Percentiles rank a stretch among this genome's conserved stretches.
These are phyloP conservation scores for Atherinosoma microstoma DNA, from an alignment of 2,797 vertebrate species.

Conservation along the genomic window DNA sequence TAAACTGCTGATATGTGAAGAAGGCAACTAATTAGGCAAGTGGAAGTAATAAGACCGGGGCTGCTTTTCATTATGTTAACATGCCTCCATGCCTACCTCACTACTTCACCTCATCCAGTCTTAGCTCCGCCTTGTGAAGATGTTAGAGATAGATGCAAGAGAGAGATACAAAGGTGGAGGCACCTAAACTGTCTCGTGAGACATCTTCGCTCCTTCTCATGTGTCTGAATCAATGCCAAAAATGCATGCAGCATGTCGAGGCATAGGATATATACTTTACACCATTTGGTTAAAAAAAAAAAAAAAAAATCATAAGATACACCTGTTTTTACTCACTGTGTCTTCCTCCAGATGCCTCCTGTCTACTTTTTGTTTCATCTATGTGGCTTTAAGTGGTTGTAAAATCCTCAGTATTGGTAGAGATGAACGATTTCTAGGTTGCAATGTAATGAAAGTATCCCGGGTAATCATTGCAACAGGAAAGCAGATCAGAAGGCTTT, in stretches of 20 bases:
- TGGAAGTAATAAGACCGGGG: background rate
- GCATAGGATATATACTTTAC: background rate
- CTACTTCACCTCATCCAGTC: conserved; percentile 2
- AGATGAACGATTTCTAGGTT: background rate
- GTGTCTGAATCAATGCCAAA: background rate
- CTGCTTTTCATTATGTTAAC: conserved; percentile 7
- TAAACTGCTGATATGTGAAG: conserved; percentile 14
- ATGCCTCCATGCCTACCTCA: background rate
- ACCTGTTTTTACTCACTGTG: background rate
- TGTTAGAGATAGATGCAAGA: background rate
- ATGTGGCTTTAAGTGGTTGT: background rate
- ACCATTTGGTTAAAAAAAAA: background rate
- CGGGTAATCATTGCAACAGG: background rate
- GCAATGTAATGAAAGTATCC: background rate
- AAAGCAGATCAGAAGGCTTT: background rate
- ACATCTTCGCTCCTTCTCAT: background rate
- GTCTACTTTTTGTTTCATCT: background rate
- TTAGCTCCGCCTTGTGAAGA: background rate
- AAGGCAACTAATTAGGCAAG: conserved; percentile 15
- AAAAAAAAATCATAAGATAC: background rate
- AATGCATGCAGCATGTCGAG: background rate
- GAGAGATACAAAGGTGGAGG: background rate
- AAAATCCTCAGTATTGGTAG: background rate
- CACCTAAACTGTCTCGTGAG: background rate
- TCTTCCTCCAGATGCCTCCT: background rate